Evolutionary conservation across 1,140 invertebrate species (phyloP).

Genomic region (Drosophila pandora): DNA sequence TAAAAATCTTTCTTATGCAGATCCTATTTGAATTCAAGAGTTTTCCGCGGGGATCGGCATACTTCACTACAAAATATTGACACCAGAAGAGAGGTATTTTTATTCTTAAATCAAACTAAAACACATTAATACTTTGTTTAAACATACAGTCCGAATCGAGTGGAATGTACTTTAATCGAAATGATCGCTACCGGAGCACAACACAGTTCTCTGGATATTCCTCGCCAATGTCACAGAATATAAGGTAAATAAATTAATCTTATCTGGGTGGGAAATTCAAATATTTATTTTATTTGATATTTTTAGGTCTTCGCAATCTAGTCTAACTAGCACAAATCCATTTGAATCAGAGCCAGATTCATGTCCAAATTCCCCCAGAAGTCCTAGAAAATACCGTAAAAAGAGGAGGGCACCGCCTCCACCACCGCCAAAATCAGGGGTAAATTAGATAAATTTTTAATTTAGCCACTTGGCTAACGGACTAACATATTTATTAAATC

Average conservation of each 20-base stretch:
- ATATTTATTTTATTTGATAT: neutral
- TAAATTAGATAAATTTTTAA: conserved; percentile 15
- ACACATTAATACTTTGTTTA: neutral
- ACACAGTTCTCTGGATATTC: conserved; percentile 60
- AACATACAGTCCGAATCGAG: conserved; percentile 20
- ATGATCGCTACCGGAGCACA: conserved; percentile 64
- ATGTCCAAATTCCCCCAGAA: conserved; percentile 25
- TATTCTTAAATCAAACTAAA: neutral
- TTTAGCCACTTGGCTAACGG: neutral
- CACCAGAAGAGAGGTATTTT: conserved; percentile 27
- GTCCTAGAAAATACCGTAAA: conserved; percentile 53
- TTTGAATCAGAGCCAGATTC: conserved; percentile 84
- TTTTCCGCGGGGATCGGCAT: conserved; percentile 41
- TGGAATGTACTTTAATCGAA: conserved; percentile 38
- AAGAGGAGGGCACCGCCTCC: conserved; percentile 57
- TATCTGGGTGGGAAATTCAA: neutral
- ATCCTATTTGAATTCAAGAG: conserved; percentile 30
- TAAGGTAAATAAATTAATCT: conserved; percentile 7
- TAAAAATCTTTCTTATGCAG: neutral
- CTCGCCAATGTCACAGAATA: conserved; percentile 32
- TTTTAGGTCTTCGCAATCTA: conserved; percentile 84
- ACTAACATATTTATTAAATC: conserved; percentile 7
- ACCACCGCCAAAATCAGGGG: conserved; percentile 40
- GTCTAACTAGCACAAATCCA: conserved; percentile 85
- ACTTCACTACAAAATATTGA: conserved; percentile 71